Percentiles rank a stretch among this genome's conserved stretches.
These are phyloP conservation scores for Stigmatopora nigra DNA, from an alignment of 2,113 vertebrate genomes.

Conservation along the genomic window DNA sequence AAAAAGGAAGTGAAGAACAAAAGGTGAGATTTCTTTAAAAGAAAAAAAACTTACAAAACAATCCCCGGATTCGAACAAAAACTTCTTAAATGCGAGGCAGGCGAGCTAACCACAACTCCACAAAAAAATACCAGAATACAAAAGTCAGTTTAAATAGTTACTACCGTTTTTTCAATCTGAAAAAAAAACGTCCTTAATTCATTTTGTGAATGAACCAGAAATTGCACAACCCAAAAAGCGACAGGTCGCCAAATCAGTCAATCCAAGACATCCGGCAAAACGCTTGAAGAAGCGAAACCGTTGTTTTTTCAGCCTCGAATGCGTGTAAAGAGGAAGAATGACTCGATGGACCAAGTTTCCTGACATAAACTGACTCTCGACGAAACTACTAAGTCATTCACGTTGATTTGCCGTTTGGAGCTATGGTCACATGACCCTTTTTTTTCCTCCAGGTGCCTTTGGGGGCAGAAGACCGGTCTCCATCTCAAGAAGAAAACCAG, in stretches of 20 bases:
- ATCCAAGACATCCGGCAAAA: constrained; percentile 11
- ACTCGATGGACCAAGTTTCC: constrained; percentile 70
- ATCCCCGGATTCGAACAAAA: background rate
- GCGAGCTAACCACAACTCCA: background rate
- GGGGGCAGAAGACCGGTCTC: constrained; percentile 48
- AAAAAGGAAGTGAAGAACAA: constrained; percentile 58
- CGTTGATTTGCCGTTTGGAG: constrained; percentile 26
- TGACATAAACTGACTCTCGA: constrained; percentile 62
- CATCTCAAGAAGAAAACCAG: constrained; percentile 62
- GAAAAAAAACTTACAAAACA: too few relatives aligned
- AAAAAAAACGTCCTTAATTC: background rate
- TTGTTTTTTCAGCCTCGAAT: constrained; percentile 47
- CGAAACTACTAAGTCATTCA: constrained; percentile 37
- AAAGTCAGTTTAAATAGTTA: background rate
- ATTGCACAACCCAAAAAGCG: background rate
- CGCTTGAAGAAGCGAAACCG: constrained; percentile 65
- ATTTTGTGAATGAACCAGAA: constrained; percentile 6
- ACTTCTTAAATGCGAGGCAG: background rate
- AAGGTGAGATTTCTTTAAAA: constrained; percentile 58
- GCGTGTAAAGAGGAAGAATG: constrained; percentile 65
- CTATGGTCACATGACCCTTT: constrained; percentile 15
- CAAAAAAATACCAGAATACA: constrained; percentile 13
- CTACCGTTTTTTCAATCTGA: too few relatives aligned
- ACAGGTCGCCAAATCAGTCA: background rate
- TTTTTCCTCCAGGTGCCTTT: constrained; percentile 35